Evolutionary conservation across 2,113 vertebrate genomes (phyloP).

Genomic region (Grantiella picta): DNA sequence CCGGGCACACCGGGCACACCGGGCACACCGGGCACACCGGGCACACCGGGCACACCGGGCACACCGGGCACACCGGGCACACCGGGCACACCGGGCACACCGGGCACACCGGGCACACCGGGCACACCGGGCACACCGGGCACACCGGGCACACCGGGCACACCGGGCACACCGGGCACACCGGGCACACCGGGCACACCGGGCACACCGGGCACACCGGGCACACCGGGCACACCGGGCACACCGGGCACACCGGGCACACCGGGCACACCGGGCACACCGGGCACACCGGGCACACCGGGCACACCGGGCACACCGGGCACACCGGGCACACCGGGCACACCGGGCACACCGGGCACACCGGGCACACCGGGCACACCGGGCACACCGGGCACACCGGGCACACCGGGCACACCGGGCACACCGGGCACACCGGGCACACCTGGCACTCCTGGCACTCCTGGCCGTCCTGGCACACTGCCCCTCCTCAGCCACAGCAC

Average conservation of each 20-base stretch:
- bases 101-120: too few species aligned
- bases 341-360: background rate
- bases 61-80: too few species aligned
- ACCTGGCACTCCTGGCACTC: background rate
- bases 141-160: too few species aligned
- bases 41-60: background rate
- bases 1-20: slow-evolving; percentile 24
- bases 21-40: background rate
- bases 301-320: too few species aligned
- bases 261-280: background rate
- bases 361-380: background rate
- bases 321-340: background rate
- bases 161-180: too few species aligned
- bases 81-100: too few species aligned
- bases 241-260: too few species aligned
- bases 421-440: slow-evolving; percentile 32
- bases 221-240: too few species aligned
- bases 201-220: too few species aligned
- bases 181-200: too few species aligned
- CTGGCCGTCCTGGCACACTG: background rate
- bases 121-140: too few species aligned
- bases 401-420: background rate
- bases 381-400: background rate
- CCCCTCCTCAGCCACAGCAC: background rate
- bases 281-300: background rate